A percentile compares a stretch with the other conserved stretches of the same genome.
Conservation (phyloP, 2,888 invertebrate genomes). For the Blastobasis lacticolella region DNA sequence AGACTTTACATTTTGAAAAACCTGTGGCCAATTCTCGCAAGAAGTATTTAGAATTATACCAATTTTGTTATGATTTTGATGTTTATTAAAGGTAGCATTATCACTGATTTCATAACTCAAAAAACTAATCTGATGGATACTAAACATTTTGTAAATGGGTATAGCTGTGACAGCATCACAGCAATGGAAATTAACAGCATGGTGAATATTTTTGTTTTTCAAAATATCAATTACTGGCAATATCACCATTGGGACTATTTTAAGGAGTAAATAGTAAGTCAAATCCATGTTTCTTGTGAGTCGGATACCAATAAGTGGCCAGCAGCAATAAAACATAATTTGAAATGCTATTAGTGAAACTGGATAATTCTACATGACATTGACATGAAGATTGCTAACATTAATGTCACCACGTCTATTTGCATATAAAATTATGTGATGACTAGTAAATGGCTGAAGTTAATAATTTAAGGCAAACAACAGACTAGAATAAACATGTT, state of each 20-base stretch:
- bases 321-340: no score
- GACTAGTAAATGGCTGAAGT: conserved; percentile 6
- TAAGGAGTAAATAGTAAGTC: conserved; percentile 10
- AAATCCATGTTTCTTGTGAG: conserved; percentile 17
- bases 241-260: conserved; percentile 20
- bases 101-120: conserved; percentile 14
- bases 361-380: not conserved
- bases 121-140: conserved; percentile 24
- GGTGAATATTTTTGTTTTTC: conserved; percentile 37
- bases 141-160: conserved; percentile 30
- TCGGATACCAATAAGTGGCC: no score
- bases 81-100: conserved; percentile 13
- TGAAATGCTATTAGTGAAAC: no score
- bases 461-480: no score
- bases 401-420: conserved; percentile 41
- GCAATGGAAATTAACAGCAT: conserved; percentile 40
- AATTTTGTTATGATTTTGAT: conserved; percentile 22
- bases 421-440: conserved; percentile 18
- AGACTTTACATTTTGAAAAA: conserved; percentile 19
- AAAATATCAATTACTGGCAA: conserved; percentile 36
- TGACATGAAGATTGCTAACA: conserved; percentile 29
- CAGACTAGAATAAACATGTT: no score
- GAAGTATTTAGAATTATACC: conserved; percentile 41
- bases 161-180: conserved; percentile 18
- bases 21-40: conserved; percentile 37